Base-by-base conservation (phyloP, 2,797 vertebrate species). In the Leptatherina wallacei region DNA sequence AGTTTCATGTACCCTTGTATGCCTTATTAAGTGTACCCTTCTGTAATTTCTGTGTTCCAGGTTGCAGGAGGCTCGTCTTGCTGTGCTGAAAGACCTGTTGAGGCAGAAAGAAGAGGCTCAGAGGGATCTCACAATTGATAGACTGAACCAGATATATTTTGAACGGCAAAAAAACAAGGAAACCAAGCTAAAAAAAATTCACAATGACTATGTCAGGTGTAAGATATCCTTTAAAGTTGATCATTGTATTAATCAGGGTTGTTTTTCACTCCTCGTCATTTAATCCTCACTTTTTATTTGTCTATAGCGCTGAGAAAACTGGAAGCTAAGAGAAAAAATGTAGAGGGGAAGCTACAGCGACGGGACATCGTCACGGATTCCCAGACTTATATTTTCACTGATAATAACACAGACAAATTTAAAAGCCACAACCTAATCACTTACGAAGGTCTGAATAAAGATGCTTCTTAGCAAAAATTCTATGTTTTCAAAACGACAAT, bases 221-320 rank as follows among this genome's bases (percentile, higher is more conserved):
- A 92, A 91, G 91, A 60, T 6, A 57, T 60, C 35, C 36, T 8
- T 7, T 2, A 20, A 49, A 16, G 47, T 36, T 32, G 58, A 16
- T 44, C 32, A 72, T 61, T 65, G 4, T 59, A 12, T 65, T 49
- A 57, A 51, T 44, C 6, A 16, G 49, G 13, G 10, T 1, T 57
- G 49, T 5, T 6, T 64, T 52, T 62, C 13, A 29, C 29, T 62
- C 11, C 16, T 22, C 24, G 16, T 29, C 5, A 55, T 58, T 7
- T 20, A 0, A 51, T 1, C 49, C 14, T 68, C 10, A 2, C 66
- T 29, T 73, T 63, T 51, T 10, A 24, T 51, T 62, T 82, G n/a
- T 71, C 38, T 66, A 3, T 42, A 99, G 98, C 89, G 20, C 85
- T 97, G 73, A 95, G 96, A 82, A 98, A 96, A 81, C 78, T 99